These are phyloP conservation scores for Rhadinocentrus ornatus DNA, from an alignment of 2,797 vertebrate species.

Conservation along the genomic window DNA sequence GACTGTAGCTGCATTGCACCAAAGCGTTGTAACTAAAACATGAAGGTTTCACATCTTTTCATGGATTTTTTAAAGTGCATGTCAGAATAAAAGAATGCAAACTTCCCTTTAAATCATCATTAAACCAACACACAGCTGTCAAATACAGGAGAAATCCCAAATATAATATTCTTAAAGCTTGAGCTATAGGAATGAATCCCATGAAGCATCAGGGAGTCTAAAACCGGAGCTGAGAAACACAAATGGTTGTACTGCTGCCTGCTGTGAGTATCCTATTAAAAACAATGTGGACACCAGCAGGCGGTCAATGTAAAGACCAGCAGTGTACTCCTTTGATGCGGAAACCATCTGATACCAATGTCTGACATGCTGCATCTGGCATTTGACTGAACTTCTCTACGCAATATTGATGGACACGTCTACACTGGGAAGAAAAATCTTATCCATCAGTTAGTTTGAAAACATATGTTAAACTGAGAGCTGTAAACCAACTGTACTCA, in stretches of 20 bases:
- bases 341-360: conserved; percentile 57
- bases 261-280: conserved; percentile 78
- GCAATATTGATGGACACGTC: neutral
- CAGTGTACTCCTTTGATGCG: conserved; percentile 65
- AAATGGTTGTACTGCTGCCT: conserved; percentile 63
- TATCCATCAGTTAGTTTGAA: neutral
- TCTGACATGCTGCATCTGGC: conserved; percentile 41
- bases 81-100: neutral
- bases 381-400: conserved; percentile 43
- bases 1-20: conserved; percentile 20
- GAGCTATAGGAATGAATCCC: conserved; percentile 14
- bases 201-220: conserved; percentile 37
- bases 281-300: conserved; percentile 71
- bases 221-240: conserved; percentile 53
- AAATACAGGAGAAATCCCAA: conserved; percentile 1
- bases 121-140: neutral
- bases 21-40: conserved; percentile 10
- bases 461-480: neutral
- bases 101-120: neutral
- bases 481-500: neutral
- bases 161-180: conserved; percentile 11
- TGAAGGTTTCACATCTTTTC: neutral
- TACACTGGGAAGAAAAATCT: neutral
- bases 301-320: conserved; percentile 69
- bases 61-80: neutral